Base-by-base conservation (phyloP, 1,140 invertebrate genomes). In the Glossosoma conforme region DNA sequence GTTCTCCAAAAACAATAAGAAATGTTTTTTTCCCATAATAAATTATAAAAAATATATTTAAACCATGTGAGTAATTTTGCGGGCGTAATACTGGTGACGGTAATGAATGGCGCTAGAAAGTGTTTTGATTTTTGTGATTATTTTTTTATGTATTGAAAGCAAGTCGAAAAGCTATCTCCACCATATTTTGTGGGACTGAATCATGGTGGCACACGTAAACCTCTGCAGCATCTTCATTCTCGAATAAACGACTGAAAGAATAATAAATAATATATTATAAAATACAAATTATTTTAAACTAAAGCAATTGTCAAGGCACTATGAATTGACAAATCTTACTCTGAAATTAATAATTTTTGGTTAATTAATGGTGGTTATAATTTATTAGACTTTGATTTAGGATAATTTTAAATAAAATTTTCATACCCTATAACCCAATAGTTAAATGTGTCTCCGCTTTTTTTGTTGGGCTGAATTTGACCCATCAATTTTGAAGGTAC, bases 181-280 rank as follows among this genome's bases (percentile, higher is more conserved):
- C 78, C 44, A 89, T 74, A 74, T 90, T 89, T 65, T 90, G 87
- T 0, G 87, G 84, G 5, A 85, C 76, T 32, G 78, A 79, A 51
- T 89, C 86, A 52, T 86, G 77, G 65, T 89, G 87, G 66, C 88
- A 91, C 20, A 90, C 75, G 61, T 89, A 91, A 0, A 90, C 68
- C 65, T 91, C 87, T 60, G 81, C 77, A 8, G 80, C 76, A 59
- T 85, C 78, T 0, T 86, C 86, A 37, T 78, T 77, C 47, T 79
- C 81, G 61, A 87, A 87, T 9, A 89, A 66, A 24, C 86, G 71
- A 18, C 84, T 86, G 66, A 68, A 77, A 77, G 60, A 52, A 62
- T 52, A 42, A 42, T 11, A 46, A 48, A 49, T 44, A 49, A 60
- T 54, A 30, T n/a, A 21, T 15, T 43, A 45, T 37, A 9, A 45